These are phyloP conservation scores for Odontamblyopus lacepedii DNA, from an alignment of 2,797 vertebrate genomes.

Conservation along the genomic window DNA sequence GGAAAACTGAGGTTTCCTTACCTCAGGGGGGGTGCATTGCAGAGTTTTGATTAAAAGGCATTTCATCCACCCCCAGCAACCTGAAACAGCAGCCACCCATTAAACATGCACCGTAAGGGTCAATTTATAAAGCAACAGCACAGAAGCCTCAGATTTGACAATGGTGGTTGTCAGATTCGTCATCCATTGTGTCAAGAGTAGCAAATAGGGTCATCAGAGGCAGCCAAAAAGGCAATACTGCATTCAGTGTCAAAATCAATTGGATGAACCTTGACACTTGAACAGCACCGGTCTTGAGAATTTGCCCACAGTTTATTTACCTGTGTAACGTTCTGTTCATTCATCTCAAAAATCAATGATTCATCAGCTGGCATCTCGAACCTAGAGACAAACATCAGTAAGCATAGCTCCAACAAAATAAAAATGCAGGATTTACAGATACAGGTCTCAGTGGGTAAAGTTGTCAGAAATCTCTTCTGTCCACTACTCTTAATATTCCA, in stretches of 20 bases:
- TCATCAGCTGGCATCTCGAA: too few relatives aligned
- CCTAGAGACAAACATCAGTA: neutral
- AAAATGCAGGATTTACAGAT: too few relatives aligned
- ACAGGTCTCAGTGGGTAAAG: slow-evolving; percentile 80
- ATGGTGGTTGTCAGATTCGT: slow-evolving; percentile 85
- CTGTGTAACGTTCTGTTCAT: neutral
- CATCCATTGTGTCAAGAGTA: slow-evolving; percentile 92
- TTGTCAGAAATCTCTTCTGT: slow-evolving; percentile 92
- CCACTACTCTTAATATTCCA: slow-evolving; percentile 93
- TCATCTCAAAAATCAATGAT: neutral
- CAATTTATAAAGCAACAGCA: accelerated
- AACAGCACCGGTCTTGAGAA: neutral
- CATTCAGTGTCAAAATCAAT: neutral
- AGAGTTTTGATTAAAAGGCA: too few relatives aligned
- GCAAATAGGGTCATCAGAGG: slow-evolving; percentile 95
- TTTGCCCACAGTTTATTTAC: neutral
- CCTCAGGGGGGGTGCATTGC: slow-evolving; percentile 6
- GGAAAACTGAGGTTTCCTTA: neutral
- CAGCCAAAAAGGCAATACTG: slow-evolving; percentile 48
- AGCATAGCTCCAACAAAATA: too few relatives aligned
- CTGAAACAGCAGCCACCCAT: slow-evolving; percentile 4
- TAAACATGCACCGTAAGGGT: neutral
- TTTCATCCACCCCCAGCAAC: neutral
- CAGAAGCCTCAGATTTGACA: slow-evolving; percentile 83
- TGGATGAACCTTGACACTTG: neutral